Conservation (phyloP, 2,888 invertebrate genomes). For the Therioaphis trifolii region DNA sequence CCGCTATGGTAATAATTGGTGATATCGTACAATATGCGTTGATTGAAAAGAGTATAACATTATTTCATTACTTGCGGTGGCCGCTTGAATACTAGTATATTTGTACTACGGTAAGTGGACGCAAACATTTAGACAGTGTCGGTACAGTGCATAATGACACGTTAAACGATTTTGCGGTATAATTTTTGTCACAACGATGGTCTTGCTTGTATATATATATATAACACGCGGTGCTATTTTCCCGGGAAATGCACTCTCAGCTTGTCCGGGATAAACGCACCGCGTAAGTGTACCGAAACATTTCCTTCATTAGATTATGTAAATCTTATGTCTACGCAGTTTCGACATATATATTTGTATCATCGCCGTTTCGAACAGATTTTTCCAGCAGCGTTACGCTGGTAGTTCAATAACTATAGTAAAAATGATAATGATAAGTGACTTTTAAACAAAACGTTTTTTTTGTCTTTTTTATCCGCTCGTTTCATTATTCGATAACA, state of each 20-base stretch:
- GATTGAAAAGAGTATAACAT: not conserved
- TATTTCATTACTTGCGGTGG: not conserved
- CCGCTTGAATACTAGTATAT: too few relatives aligned
- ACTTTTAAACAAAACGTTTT: constrained; percentile 17
- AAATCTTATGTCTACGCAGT: constrained; percentile 32
- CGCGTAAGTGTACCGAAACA: not conserved
- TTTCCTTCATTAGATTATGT: constrained; percentile 43
- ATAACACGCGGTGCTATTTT: not conserved
- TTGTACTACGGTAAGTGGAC: not conserved
- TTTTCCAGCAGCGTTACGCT: not conserved
- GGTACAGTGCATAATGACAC: not conserved
- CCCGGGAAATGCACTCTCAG: constrained; percentile 23
- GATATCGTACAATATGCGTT: not conserved
- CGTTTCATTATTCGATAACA: not conserved
- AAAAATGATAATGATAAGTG: constrained; percentile 2
- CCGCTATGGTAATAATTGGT: constrained; percentile 13
- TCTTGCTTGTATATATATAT: not conserved
- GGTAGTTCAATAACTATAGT: not conserved
- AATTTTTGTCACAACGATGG: not conserved
- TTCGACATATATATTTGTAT: not conserved
- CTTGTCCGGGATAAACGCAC: constrained; percentile 30
- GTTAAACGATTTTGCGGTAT: constrained; percentile 12
- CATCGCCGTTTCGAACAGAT: not conserved
- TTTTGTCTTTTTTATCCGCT: too few relatives aligned
- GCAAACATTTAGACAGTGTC: not conserved